Conservation (phyloP, 2,888 invertebrate genomes). For the Clivina fossor region DNA sequence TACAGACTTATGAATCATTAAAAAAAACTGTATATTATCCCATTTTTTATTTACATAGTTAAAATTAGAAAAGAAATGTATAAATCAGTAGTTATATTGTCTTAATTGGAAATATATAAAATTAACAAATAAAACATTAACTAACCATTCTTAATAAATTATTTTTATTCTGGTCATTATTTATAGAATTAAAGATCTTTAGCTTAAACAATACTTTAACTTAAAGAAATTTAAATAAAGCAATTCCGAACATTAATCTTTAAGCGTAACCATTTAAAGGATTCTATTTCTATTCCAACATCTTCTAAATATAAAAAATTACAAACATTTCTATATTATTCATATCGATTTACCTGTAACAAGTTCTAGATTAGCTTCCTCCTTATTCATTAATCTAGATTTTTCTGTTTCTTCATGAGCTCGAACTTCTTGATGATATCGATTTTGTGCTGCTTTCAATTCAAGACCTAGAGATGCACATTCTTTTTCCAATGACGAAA, state of each 20-base stretch:
- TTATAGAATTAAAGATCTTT: too few relatives aligned
- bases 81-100: too few relatives aligned
- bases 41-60: too few relatives aligned
- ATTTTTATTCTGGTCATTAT: too few relatives aligned
- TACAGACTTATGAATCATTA: too few relatives aligned
- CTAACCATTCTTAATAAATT: too few relatives aligned
- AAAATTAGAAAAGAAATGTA: too few relatives aligned
- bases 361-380: conserved; percentile 90
- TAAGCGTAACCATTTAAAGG: too few relatives aligned
- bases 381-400: conserved; percentile 79
- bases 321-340: conserved; percentile 1
- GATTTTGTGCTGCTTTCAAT: conserved; percentile 78
- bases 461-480: conserved; percentile 83
- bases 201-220: too few relatives aligned
- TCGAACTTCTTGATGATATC: conserved; percentile 83
- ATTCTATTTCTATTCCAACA: conserved; percentile 29
- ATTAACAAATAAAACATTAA: conserved; percentile 31
- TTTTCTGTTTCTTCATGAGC: conserved; percentile 88
- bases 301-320: conserved; percentile 23
- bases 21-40: too few relatives aligned
- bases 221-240: too few relatives aligned
- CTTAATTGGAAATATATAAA: conserved; percentile 21
- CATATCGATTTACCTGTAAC: conserved; percentile 72
- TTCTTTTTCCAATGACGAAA: conserved; percentile 85
- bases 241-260: too few relatives aligned